These are phyloP conservation scores for Norana najaformis DNA, from an alignment of 2,888 invertebrate species.

Conservation along the genomic window DNA sequence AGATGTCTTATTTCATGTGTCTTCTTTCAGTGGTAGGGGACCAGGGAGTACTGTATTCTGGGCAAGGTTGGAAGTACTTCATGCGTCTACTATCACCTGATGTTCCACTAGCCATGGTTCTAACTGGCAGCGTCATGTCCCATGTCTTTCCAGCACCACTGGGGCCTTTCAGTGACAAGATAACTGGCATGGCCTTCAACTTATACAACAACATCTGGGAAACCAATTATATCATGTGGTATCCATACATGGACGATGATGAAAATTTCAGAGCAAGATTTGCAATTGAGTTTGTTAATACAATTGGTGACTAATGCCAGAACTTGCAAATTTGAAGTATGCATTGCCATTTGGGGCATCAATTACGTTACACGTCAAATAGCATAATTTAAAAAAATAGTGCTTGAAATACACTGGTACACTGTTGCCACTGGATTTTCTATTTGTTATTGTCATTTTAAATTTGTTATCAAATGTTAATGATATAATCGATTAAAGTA, in stretches of 20 bases:
- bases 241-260: conserved; percentile 51
- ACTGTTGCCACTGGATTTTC: no score
- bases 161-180: conserved; percentile 46
- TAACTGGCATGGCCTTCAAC: conserved; percentile 53
- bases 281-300: conserved; percentile 41
- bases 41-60: neutral
- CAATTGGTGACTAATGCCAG: conserved; percentile 32
- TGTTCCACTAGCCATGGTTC: conserved; percentile 50
- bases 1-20: neutral
- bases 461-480: neutral
- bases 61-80: neutral
- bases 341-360: neutral
- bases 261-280: conserved; percentile 50
- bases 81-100: conserved; percentile 45
- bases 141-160: conserved; percentile 55
- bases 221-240: conserved; percentile 59
- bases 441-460: no score
- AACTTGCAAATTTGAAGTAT: neutral
- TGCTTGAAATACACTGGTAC: no score
- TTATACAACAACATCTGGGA: conserved; percentile 59
- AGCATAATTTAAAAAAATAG: no score
- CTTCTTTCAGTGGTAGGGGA: neutral
- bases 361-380: no score
- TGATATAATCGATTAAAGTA: neutral
- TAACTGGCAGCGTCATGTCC: conserved; percentile 44